Evolutionary conservation across 2,797 vertebrate genomes (phyloP).

Genomic region (Rhabdophis nuchalis): DNA sequence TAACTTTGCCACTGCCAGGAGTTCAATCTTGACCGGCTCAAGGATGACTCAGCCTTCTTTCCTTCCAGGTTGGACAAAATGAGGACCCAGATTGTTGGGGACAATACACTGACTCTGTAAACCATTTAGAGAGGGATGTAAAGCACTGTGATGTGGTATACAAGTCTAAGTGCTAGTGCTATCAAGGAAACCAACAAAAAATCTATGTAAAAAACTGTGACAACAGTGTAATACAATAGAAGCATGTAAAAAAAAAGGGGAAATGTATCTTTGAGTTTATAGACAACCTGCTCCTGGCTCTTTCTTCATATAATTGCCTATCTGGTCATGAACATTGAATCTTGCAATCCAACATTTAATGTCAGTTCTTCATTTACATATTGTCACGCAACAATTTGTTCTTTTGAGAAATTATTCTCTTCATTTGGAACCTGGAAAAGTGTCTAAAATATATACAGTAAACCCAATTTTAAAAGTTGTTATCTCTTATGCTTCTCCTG

Average conservation of each 20-base stretch:
- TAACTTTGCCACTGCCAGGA: background rate
- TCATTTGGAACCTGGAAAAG: background rate
- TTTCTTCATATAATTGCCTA: background rate
- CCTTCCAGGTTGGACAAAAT: background rate
- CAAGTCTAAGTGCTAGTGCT: background rate
- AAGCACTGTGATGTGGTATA: background rate
- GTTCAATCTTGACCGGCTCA: background rate
- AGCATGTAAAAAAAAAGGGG: background rate
- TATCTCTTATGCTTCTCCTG: background rate
- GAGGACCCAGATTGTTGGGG: background rate
- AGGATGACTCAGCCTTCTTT: background rate
- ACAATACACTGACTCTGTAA: background rate
- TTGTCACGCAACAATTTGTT: background rate
- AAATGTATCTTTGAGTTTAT: background rate
- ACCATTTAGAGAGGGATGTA: background rate
- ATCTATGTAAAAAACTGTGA: background rate
- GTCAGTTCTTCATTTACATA: background rate
- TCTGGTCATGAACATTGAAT: background rate
- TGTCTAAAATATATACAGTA: background rate
- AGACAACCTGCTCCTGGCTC: background rate
- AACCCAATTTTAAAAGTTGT: background rate
- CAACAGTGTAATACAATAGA: background rate
- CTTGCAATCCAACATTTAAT: background rate
- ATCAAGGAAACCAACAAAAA: background rate
- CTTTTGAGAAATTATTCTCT: background rate